Percentiles rank a stretch among this genome's conserved stretches.
phyloP scores from a whole-genome alignment of 2,888 invertebrate species.

The Ischnura elegans region DNA sequence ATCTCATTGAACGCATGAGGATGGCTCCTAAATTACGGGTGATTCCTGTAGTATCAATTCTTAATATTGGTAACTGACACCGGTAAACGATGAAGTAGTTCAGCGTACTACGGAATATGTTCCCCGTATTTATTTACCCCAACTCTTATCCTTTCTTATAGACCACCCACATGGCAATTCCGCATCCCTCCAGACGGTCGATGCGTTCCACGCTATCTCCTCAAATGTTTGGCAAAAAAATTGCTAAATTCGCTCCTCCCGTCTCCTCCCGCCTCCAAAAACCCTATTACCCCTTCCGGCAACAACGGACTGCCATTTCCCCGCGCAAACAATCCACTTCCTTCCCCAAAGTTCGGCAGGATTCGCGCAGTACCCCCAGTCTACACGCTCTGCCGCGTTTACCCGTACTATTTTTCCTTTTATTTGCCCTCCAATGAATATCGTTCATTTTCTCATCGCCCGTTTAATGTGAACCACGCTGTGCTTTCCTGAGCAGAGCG shows the following conservation, averaged over 20 bases:
- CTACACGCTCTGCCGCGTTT: neutral
- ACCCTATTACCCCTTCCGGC: slow-evolving; percentile 67
- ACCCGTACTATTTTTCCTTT: neutral
- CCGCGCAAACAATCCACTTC: slow-evolving; percentile 11
- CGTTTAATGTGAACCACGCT: neutral
- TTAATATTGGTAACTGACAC: too few relatives aligned
- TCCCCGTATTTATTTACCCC: too few relatives aligned
- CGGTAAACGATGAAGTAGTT: too few relatives aligned
- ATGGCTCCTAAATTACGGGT: too few relatives aligned
- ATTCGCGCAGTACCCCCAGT: neutral
- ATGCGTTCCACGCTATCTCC: neutral
- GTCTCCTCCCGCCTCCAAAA: neutral
- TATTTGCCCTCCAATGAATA: neutral
- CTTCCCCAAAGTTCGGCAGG: neutral
- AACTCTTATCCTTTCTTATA: neutral
- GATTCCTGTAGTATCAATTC: too few relatives aligned
- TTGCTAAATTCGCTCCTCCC: neutral
- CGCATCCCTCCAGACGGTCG: neutral
- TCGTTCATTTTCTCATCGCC: neutral
- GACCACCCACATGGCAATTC: neutral
- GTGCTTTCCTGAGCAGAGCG: neutral
- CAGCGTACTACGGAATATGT: too few relatives aligned
- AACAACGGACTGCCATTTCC: neutral
- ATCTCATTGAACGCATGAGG: too few relatives aligned
- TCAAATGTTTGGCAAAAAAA: slow-evolving; percentile 52